phyloP scores from a whole-genome alignment of 2,888 invertebrate genomes.

The Escarpia spicata region DNA sequence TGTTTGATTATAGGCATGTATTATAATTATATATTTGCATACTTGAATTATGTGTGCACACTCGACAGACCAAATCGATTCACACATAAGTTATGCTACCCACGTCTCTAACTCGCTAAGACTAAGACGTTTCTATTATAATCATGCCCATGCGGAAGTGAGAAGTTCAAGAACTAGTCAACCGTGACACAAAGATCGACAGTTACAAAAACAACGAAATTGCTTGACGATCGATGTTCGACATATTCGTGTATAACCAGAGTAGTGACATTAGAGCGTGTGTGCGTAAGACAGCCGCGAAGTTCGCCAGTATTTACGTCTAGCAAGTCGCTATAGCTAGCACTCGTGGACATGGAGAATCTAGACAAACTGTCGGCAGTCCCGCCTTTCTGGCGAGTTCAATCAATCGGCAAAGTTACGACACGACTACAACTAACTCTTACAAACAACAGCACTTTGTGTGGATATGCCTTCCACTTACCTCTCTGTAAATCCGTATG shows the following conservation, averaged over 20 bases:
- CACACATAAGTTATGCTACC: neutral
- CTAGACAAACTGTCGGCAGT: neutral
- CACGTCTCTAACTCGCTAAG: neutral
- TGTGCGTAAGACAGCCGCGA: neutral
- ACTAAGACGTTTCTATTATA: neutral
- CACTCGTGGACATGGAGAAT: neutral
- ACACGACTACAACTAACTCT: neutral
- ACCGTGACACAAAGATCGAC: neutral
- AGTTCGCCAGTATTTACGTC: neutral
- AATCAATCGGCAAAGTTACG: neutral
- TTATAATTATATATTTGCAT: too few relatives aligned
- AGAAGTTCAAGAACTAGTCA: neutral
- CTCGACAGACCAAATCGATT: neutral
- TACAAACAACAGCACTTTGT: neutral
- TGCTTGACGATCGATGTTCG: neutral
- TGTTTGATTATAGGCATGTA: too few relatives aligned
- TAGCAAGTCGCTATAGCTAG: neutral
- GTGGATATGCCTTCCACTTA: neutral
- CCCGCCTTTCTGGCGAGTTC: neutral
- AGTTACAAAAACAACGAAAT: neutral
- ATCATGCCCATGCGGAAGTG: neutral
- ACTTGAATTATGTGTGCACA: neutral
- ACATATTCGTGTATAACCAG: neutral
- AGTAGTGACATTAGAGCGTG: neutral
- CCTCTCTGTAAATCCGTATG: constrained; percentile 12